phyloP scores from a whole-genome alignment of 2,113 vertebrate species.

The Sinocyclocheilus rhinocerous region DNA sequence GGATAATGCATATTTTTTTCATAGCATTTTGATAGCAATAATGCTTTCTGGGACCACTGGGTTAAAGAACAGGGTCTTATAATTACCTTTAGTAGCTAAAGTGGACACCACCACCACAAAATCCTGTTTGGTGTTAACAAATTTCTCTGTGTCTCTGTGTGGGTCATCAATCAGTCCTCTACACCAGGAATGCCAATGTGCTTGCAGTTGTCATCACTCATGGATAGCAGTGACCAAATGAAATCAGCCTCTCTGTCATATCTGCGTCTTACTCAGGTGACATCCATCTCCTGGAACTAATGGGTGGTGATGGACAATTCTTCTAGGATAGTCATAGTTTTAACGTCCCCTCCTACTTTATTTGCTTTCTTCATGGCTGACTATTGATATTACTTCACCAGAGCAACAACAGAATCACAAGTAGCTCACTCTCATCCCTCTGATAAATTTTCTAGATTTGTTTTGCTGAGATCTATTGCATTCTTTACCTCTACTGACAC shows the following conservation, averaged over 20 bases:
- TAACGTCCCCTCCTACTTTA: constrained; percentile 2
- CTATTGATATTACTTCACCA: constrained; percentile 28
- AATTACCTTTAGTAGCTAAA: background rate
- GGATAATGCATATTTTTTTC: background rate
- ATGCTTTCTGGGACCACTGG: background rate
- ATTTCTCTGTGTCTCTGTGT: background rate
- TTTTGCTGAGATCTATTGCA: constrained; percentile 45
- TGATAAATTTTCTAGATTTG: constrained; percentile 37
- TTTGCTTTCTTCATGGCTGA: constrained; percentile 38
- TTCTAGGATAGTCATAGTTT: constrained; percentile 40
- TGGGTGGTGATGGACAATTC: constrained; percentile 50
- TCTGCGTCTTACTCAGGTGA: constrained; percentile 32
- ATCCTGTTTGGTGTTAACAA: background rate
- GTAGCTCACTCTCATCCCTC: constrained; percentile 29
- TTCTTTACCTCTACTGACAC: constrained; percentile 50
- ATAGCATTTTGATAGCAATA: background rate
- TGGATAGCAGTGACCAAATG: constrained; percentile 52
- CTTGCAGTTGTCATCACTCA: constrained; percentile 46
- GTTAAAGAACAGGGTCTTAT: background rate
- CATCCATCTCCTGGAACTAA: constrained; percentile 39
- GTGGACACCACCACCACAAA: background rate
- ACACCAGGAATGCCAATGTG: background rate
- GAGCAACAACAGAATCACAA: constrained; percentile 48
- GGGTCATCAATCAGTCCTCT: background rate
- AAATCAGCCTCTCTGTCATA: constrained; percentile 44